Base-by-base conservation (phyloP, 2,888 invertebrate genomes). In the Conistra vaccinii region DNA sequence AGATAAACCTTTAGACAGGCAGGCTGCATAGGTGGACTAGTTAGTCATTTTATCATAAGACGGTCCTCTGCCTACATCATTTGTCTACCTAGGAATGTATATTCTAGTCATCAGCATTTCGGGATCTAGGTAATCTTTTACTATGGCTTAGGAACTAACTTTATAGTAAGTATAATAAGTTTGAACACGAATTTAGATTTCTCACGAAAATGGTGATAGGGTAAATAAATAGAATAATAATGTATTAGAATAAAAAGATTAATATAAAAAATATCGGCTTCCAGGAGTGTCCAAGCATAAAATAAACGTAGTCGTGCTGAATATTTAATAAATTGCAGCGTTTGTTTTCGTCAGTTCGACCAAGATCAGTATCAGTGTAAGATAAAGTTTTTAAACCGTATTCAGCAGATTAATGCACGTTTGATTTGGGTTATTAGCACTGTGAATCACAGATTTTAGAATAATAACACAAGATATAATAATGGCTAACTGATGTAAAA, bases 221-320 rank as follows among this genome's bases (percentile, higher is more conserved):
- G 57, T 23, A 23, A 23, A 12, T 45, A 32, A 23, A 48, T 29
- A 42, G 42, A 35, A n/a, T 20, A 53, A 39, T 23, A n/a, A n/a
- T n/a, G n/a, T n/a, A n/a, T n/a, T n/a, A n/a, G n/a, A n/a, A n/a
- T n/a, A n/a, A 35, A 55, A 23, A 61, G 10, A 32, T 72, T 78
- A 63, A 10, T 45, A 42, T 42, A 53, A 26, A 58, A 58, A 29
- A 29, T 71, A 39, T 84, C 86, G 83, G 68, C 89, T 94, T 93
- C 73, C 95, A 95, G 95, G 94, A 89, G 75, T 89, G 73, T 73
- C 88, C 88, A 94, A 93, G 91, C 90, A 90, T 90, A 94, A 91
- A 89, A 89, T 93, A 88, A 93, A 90, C 84, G 89, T 93, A 80
- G 82, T 92, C 88, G 89, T 93, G 84, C 89, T 93, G 89, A 93